These are phyloP conservation scores for Dicranocentrus wangi DNA, from an alignment of 2,888 invertebrate genomes.

Conservation along the genomic window DNA sequence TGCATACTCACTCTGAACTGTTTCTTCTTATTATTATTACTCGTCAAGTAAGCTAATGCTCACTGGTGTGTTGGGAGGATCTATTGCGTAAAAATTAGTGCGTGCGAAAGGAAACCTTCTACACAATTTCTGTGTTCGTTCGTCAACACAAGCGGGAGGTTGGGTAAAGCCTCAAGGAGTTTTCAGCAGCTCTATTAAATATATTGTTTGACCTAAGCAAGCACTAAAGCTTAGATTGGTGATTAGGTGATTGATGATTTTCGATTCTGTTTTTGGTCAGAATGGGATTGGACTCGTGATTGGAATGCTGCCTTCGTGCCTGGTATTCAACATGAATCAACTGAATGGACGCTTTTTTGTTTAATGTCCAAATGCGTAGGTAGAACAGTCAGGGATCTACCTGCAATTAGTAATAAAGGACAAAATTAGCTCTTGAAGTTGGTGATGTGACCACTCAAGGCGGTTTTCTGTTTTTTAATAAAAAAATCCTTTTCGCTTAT, in stretches of 20 bases:
- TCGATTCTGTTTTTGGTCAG: conserved; percentile 31
- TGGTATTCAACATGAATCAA: not conserved
- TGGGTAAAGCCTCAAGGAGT: not conserved
- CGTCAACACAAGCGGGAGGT: not conserved
- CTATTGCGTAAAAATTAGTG: conserved; percentile 43
- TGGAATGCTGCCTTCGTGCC: not conserved
- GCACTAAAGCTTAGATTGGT: conserved; percentile 7
- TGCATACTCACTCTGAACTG: not conserved
- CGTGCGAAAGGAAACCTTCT: conserved; percentile 29
- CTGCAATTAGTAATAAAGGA: conserved; percentile 7
- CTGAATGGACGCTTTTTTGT: not conserved
- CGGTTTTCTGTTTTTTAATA: not conserved
- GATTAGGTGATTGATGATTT: conserved; percentile 48
- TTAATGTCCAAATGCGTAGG: not conserved
- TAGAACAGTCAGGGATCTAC: not conserved
- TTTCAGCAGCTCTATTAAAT: conserved; percentile 24
- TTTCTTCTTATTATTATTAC: conserved; percentile 3
- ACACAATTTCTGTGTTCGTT: conserved; percentile 1
- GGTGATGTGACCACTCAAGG: conserved; percentile 16
- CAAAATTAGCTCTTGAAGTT: conserved; percentile 13
- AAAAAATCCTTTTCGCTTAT: not conserved
- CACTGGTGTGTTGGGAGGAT: not conserved
- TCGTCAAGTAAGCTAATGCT: conserved; percentile 21
- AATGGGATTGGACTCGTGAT: conserved; percentile 28
- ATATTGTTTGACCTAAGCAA: conserved; percentile 5